Base-by-base conservation (phyloP, 1,140 invertebrate species). In the Eubasilissa regina region DNA sequence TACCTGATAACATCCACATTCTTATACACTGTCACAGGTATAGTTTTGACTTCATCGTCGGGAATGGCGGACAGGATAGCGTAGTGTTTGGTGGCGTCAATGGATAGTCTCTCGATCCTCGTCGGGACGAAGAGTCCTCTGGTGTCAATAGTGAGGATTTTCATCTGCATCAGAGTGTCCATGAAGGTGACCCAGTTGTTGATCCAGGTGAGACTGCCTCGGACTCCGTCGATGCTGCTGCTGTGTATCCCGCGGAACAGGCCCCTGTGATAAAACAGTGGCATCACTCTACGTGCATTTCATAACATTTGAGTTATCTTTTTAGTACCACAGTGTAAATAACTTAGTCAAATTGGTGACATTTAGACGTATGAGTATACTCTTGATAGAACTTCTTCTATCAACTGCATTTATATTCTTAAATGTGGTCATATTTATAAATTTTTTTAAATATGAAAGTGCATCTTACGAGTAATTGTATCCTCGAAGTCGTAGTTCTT, bases 131-230 rank as follows among this genome's bases (percentile, higher is more conserved):
- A 93, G 0, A 98, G 90, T 17, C 92, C 90, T 78, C 94, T 87
- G 0, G 93, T 93, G 81, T 96, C 94, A n/a, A 91, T 87, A 35
- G 91, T 91, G 0, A 98, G 84, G 60, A 98, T 93, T 80, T 94
- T 92, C 80, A 98, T 92, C 86, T 99, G 97, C 15, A 98, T 87
- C 93, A 98, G 95, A 15, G 94, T 96, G 86, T 99, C 97, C 91
- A 98, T 93, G 86, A 97, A 98, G 0, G 96, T 92, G 0, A 97
- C 93, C 96, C 96, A 99, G 86, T 98, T 97, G 83, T 94, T 93
- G 73, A 86, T 84, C 92, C 94, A 86, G 76, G 87, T 60, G 79
- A 87, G 19, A 80, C 90, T 88, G 81, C 90, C 84, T 64, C 86
- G 79, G 68, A 87, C 83, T 56, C 90, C 84, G 73, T 89, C 88